These are phyloP conservation scores for Propithecus perrieri DNA, from an alignment of 2,797 vertebrate genomes.

Conservation along the genomic window DNA sequence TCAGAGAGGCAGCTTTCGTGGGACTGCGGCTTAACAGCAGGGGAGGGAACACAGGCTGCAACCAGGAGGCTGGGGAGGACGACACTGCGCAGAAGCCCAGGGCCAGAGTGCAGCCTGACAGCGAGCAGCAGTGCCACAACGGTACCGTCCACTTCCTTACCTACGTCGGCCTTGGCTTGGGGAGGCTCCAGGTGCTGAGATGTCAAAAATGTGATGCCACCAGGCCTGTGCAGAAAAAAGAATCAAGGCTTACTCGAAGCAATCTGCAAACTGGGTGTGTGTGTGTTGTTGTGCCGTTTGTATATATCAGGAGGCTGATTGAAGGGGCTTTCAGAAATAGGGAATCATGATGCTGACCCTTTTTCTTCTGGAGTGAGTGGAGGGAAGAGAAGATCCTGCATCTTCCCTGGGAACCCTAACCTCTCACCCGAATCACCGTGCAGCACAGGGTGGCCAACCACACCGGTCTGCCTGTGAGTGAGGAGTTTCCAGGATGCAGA, in stretches of 20 bases:
- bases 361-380: background rate
- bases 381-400: background rate
- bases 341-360: background rate
- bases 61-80: background rate
- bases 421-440: background rate
- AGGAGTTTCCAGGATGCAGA: background rate
- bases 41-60: background rate
- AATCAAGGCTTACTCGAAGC: conserved; percentile 16
- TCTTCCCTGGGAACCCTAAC: background rate
- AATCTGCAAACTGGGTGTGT: background rate
- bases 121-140: background rate
- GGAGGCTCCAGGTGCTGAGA: background rate
- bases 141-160: background rate
- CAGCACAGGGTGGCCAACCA: fast-evolving
- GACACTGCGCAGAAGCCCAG: background rate
- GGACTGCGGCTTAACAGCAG: fast-evolving
- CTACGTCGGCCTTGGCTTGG: background rate
- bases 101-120: background rate
- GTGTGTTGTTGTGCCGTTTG: background rate
- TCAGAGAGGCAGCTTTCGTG: background rate
- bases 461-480: background rate
- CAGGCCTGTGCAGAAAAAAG: conserved; percentile 16
- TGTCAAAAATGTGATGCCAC: conserved; percentile 8
- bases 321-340: background rate
- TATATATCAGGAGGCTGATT: background rate